phyloP scores from a whole-genome alignment of 2,888 invertebrate genomes.

The Nezara viridula region DNA sequence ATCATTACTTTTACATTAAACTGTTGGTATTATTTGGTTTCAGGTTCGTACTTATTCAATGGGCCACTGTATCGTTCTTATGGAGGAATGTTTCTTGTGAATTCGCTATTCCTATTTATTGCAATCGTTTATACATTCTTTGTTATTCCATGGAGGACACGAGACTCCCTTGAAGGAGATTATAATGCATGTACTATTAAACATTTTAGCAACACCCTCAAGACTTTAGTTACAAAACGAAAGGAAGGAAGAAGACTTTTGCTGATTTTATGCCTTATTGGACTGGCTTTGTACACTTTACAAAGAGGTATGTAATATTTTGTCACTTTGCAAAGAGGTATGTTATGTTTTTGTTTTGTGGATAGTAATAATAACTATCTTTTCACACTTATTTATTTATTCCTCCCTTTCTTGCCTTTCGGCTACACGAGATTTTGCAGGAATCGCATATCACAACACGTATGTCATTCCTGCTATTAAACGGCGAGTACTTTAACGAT shows the following conservation, averaged over 20 bases:
- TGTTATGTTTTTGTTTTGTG: too few species aligned
- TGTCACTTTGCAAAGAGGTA: too few species aligned
- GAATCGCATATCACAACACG: too few species aligned
- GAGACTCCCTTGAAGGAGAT: constrained; percentile 72
- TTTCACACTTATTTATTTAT: too few species aligned
- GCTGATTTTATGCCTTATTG: constrained; percentile 78
- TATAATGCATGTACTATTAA: background rate
- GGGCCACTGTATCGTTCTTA: constrained; percentile 77
- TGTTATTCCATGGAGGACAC: constrained; percentile 80
- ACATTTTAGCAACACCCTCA: constrained; percentile 74
- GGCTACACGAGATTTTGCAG: too few species aligned
- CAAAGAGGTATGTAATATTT: constrained; percentile 74
- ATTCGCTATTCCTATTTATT: constrained; percentile 74
- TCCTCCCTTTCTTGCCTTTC: too few species aligned
- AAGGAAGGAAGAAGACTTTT: constrained; percentile 74
- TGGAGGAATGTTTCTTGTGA: constrained; percentile 81
- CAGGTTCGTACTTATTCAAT: constrained; percentile 78
- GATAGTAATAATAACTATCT: too few species aligned
- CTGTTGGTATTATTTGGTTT: constrained; percentile 1
- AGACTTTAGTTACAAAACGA: constrained; percentile 76
- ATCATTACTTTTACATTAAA: background rate
- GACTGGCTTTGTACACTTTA: constrained; percentile 86
- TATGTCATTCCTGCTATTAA: too few species aligned
- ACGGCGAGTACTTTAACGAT: too few species aligned
- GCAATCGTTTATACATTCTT: constrained; percentile 78